phyloP scores from a whole-genome alignment of 2,888 invertebrate species.

The Agonopterix heracliana region DNA sequence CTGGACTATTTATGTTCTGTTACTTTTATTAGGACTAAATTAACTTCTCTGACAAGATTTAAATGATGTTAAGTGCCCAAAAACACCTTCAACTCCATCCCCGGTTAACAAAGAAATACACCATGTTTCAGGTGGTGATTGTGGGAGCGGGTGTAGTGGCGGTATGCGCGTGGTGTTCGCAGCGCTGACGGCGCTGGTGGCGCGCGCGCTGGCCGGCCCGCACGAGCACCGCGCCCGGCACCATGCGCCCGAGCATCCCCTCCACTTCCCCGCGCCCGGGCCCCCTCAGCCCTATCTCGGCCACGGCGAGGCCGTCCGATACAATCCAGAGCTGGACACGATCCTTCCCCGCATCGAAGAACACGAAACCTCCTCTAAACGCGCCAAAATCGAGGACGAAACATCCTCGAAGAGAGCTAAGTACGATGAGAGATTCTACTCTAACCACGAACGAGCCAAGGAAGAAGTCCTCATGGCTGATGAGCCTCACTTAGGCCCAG shows the following conservation, averaged over 20 bases:
- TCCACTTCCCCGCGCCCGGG: conserved; percentile 53
- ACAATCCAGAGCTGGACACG: conserved; percentile 72
- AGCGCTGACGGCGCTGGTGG: conserved; percentile 67
- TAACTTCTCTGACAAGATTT: no score
- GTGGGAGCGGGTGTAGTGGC: conserved; percentile 59
- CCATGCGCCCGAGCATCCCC: conserved; percentile 62
- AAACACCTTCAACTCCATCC: no score
- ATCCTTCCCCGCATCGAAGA: conserved; percentile 64
- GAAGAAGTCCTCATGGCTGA: conserved; percentile 60
- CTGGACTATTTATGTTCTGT: no score
- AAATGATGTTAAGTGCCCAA: no score
- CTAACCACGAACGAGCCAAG: conserved; percentile 54
- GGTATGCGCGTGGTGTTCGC: conserved; percentile 71
- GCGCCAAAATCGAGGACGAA: conserved; percentile 52
- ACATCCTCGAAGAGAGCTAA: conserved; percentile 57
- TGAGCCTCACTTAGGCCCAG: conserved; percentile 62
- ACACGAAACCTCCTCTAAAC: conserved; percentile 62
- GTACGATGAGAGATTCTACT: conserved; percentile 59
- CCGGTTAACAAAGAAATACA: no score
- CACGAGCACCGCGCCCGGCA: conserved; percentile 72
- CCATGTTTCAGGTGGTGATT: conserved; percentile 56
- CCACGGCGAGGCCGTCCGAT: conserved; percentile 73
- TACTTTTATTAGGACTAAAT: no score
- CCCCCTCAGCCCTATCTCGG: conserved; percentile 70
- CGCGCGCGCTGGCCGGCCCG: conserved; percentile 64